A percentile compares a stretch with the other conserved stretches of the same genome.
phyloP scores from a whole-genome alignment of 2,113 vertebrate genomes.

The Rhynchopsitta pachyrhyncha region DNA sequence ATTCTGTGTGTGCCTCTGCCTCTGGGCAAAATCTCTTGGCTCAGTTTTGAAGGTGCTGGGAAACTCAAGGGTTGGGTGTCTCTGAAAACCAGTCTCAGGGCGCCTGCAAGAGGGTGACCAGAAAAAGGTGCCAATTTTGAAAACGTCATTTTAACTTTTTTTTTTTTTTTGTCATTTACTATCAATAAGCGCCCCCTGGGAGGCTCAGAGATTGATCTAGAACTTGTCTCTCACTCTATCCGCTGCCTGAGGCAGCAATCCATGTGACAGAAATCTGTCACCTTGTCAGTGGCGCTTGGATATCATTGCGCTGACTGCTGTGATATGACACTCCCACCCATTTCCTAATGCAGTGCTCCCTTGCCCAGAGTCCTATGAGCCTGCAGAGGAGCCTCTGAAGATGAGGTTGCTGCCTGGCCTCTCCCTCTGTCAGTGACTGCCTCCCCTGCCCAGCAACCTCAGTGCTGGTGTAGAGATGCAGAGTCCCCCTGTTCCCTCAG shows the following conservation, averaged over 20 bases:
- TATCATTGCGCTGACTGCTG: accelerated
- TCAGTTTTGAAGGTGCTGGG: neutral
- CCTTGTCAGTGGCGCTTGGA: accelerated
- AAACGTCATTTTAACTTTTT: neutral
- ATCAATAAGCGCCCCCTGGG: neutral
- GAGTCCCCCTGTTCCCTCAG: neutral
- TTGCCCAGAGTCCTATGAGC: neutral
- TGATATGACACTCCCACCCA: neutral
- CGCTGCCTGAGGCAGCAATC: neutral
- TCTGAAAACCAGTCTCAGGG: neutral
- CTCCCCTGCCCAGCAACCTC: neutral
- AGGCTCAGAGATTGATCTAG: neutral
- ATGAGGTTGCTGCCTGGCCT: neutral
- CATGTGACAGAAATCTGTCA: neutral
- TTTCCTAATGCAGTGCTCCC: neutral
- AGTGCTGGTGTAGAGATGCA: too few relatives aligned
- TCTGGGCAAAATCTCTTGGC: conserved; percentile 1
- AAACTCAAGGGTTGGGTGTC: neutral
- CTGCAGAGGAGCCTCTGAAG: neutral
- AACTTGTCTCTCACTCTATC: neutral
- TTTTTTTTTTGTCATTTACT: neutral
- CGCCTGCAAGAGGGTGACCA: neutral
- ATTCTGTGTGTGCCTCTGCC: neutral
- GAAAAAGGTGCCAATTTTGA: neutral
- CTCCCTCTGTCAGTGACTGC: neutral